Evolutionary conservation across 2,888 invertebrate genomes (phyloP), one percentile per base, ranked within the genome.

Genomic region (Globia sparganii): DNA sequence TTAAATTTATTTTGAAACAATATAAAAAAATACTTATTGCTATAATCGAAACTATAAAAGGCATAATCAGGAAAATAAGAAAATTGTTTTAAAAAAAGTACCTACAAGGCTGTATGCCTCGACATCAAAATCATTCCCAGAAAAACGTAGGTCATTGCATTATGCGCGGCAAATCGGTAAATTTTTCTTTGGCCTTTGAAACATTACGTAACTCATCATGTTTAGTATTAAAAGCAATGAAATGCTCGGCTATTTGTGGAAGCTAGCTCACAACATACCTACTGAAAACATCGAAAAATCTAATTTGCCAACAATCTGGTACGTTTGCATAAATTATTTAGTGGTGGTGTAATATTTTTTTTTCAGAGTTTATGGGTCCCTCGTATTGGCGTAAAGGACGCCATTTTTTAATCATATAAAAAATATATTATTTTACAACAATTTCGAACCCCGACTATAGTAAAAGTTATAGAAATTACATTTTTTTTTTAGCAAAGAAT

Each of bases 301-400:
- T 1, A 68, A 81, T 66, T 70, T 91, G 40, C 79, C 87, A 8
- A 77, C 76, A 68, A 86, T 90, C 67, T 91, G 91, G 91, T 91
- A 77, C 31, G 88, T 70, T 34, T 43, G 15, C 25, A 15, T 13
- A n/a, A 43, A 58, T 56, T 65, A 21, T 56, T 34, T 46, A 11
- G 9, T 40, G 1, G 25, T 5, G 0, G 34, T 21, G 21, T 8
- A 6, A 2, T n/a, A 25, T 56, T 56, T 46, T 43, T n/a, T 46
- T 43, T 69, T 28, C 21, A 5, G 0, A 0, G 1, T 46, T 49
- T 43, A 15, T 43, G 43, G 4, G 4, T 43, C 43, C 15, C 5
- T 43, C 43, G 43, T 43, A 43, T 15, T 15, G 43, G 2, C 18
- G 5, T 11, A 40, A 3, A 13, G 0, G 1, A 13, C 2, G 4